Conservation (phyloP, 2,113 vertebrate species). For the Ascaphus truei region DNA sequence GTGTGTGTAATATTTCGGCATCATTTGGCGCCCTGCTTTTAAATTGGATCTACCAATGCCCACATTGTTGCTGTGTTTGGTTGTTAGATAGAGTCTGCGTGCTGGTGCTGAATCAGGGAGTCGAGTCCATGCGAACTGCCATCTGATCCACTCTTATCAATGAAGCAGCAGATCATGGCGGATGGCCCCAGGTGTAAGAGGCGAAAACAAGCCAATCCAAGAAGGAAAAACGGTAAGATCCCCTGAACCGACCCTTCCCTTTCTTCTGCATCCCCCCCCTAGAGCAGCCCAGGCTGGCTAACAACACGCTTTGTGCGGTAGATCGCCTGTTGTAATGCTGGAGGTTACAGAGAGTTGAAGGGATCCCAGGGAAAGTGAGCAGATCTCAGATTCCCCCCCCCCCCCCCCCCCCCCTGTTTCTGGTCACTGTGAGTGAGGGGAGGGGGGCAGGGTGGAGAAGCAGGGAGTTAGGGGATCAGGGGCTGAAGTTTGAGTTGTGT, state of each 20-base stretch:
- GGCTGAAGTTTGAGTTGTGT: background rate
- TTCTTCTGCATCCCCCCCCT: background rate
- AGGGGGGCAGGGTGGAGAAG: background rate
- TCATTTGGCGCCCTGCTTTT: constrained; percentile 70
- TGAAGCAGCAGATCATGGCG: constrained; percentile 98
- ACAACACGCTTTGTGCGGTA: constrained; percentile 12
- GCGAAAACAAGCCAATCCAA: constrained; percentile 98
- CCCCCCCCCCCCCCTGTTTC: background rate
- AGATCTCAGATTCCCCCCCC: background rate
- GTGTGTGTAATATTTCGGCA: constrained; percentile 49
- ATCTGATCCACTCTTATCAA: constrained; percentile 97
- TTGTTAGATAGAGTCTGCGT: constrained; percentile 84
- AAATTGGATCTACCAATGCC: constrained; percentile 73
- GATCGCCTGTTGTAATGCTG: constrained; percentile 38
- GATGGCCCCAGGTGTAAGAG: constrained; percentile 98
- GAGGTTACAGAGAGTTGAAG: constrained; percentile 43
- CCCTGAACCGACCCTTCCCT: constrained; percentile 38
- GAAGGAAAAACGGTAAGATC: constrained; percentile 96
- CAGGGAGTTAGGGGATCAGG: background rate
- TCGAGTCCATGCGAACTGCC: constrained; percentile 94
- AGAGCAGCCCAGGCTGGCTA: background rate
- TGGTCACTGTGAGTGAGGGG: background rate
- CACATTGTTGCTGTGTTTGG: constrained; percentile 81
- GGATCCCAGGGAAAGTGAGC: constrained; percentile 48
- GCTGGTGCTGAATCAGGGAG: constrained; percentile 78